Evolutionary conservation across 2,888 invertebrate species (phyloP), one percentile per base, ranked within the genome.

Genomic region (Schizotus pectinicornis): DNA sequence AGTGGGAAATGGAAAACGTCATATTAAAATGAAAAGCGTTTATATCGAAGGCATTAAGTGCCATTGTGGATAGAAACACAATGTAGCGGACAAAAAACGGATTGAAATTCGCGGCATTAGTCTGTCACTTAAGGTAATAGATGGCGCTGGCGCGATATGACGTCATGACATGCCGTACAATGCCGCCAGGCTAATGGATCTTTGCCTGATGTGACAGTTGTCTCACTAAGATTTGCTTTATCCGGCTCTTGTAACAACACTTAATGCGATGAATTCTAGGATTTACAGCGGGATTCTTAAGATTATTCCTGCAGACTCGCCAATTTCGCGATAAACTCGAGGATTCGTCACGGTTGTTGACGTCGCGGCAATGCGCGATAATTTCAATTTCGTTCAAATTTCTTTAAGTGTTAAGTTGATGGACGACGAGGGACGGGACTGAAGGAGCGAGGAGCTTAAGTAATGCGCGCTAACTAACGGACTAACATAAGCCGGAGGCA

Each of bases 81-180:
- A 67, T 69, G 67, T 64, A 49, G 61, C 42, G 61, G 61, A 62
- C 63, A 63, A 70, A 66, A 68, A 70, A 65, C 65, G 64, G 67
- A 73, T 73, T 73, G 73, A 72, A 71, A 73, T 71, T 72, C 68
- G 64, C 67, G 67, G 67, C 67, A 71, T 72, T 73, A 71, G 67
- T 66, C 71, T 72, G 73, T 72, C 73, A 72, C 71, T 72, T 71
- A 71, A 70, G 68, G 71, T 72, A 72, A 73, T 70, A 73, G 70
- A 72, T 71, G 72, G 68, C 64, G 66, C 60, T 61, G 56, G 61
- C 48, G 55, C 58, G 69, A 68, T 68, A 67, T 67, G 65, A 67
- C 63, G 64, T 64, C 64, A 67, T 62, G 65, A 61, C 61, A 55
- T 49, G 52, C 37, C 47, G 48, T 37, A 64, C 62, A 64, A 66